Conservation (phyloP, 2,797 vertebrate species). For the Chaetodon trifasciatus region DNA sequence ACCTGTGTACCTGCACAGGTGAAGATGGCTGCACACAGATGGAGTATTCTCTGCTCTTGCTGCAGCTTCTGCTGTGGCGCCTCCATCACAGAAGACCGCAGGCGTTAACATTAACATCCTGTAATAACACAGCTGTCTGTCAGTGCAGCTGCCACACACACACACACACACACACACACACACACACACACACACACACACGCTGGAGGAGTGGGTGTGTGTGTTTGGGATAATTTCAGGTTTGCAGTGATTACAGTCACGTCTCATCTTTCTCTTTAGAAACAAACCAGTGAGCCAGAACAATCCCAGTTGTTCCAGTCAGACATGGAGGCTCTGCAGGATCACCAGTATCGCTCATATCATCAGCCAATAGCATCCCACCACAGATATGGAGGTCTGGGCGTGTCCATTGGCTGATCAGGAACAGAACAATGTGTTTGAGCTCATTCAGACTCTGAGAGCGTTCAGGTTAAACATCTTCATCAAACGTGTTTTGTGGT, state of each 20-base stretch:
- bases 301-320: background rate
- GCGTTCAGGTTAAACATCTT: too few species aligned
- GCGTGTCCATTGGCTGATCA: background rate
- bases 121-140: constrained; percentile 52
- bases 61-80: constrained; percentile 18
- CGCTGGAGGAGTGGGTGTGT: background rate
- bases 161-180: constrained; percentile 8
- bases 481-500: too few species aligned
- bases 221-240: constrained; percentile 54
- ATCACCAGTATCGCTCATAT: too few species aligned
- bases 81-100: constrained; percentile 17
- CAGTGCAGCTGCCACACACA: constrained; percentile 32
- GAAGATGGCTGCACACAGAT: constrained; percentile 16
- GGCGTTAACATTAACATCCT: constrained; percentile 20
- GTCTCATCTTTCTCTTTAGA: constrained; percentile 21
- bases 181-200: constrained; percentile 3
- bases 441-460: background rate
- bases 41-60: background rate
- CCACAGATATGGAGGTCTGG: too few species aligned
- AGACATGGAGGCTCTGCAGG: background rate
- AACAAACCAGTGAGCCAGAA: background rate
- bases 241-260: constrained; percentile 49
- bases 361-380: background rate
- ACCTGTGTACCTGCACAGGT: background rate
- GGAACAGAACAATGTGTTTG: background rate